Evolutionary conservation across 2,888 invertebrate genomes (phyloP).

Genomic region (Acronicta leporina): DNA sequence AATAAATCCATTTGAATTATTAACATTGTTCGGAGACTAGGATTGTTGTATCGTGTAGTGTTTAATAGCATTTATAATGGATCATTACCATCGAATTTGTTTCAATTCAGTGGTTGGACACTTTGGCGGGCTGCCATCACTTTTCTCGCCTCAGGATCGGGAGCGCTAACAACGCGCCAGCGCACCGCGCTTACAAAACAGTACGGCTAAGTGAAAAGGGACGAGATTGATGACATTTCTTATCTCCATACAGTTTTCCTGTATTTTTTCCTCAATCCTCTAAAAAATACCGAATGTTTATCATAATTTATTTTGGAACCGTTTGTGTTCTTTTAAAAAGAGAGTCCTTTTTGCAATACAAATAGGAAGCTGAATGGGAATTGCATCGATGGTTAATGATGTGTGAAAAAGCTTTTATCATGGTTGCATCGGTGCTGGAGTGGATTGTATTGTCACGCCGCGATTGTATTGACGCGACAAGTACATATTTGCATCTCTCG

Average conservation of each 20-base stretch:
- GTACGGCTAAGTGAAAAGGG: slow-evolving; percentile 45
- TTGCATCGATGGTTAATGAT: slow-evolving; percentile 38
- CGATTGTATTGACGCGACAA: slow-evolving; percentile 33
- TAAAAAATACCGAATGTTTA: slow-evolving; percentile 27
- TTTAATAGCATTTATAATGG: slow-evolving; percentile 37
- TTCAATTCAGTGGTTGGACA: slow-evolving; percentile 25
- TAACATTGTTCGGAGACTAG: slow-evolving; percentile 13
- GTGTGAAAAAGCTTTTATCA: slow-evolving; percentile 39
- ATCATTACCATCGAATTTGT: slow-evolving; percentile 35
- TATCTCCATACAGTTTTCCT: slow-evolving; percentile 41
- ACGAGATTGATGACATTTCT: slow-evolving; percentile 48
- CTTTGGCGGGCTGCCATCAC: slow-evolving; percentile 31
- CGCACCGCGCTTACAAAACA: slow-evolving; percentile 16
- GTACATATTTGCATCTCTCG: slow-evolving; percentile 39
- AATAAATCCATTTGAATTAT: slow-evolving; percentile 40
- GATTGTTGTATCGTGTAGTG: slow-evolving; percentile 7
- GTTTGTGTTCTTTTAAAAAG: slow-evolving; percentile 18
- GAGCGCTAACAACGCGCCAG: slow-evolving; percentile 1
- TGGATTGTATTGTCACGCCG: slow-evolving; percentile 26
- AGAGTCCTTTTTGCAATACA: slow-evolving; percentile 12
- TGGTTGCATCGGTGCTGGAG: slow-evolving; percentile 11
- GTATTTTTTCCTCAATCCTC: slow-evolving; percentile 36
- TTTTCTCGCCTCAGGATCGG: slow-evolving; percentile 1
- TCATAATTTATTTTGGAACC: slow-evolving; percentile 34
- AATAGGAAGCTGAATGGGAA: slow-evolving; percentile 21